Conservation (phyloP, 2,888 invertebrate genomes). For the Lobophora halterata region DNA sequence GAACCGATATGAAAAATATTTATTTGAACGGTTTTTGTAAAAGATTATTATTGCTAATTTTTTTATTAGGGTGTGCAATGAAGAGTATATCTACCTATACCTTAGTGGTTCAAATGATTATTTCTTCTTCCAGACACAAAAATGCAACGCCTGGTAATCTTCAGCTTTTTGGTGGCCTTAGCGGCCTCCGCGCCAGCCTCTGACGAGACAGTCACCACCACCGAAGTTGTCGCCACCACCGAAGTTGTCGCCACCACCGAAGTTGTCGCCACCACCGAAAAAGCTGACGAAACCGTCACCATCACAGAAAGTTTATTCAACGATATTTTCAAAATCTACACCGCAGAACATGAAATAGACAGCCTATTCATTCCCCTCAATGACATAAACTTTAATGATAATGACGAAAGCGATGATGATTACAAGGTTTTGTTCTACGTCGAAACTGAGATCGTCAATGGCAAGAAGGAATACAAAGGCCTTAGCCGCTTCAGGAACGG, state of each 20-base stretch:
- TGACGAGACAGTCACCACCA: slow-evolving; percentile 1
- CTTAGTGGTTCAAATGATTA: not conserved
- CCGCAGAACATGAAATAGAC: slow-evolving; percentile 44
- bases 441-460: slow-evolving; percentile 39
- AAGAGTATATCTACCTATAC: not conserved
- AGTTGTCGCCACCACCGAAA: too few relatives aligned
- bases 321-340: slow-evolving; percentile 27
- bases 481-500: slow-evolving; percentile 39
- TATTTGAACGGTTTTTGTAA: too few relatives aligned
- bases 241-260: too few relatives aligned
- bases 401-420: slow-evolving; percentile 16
- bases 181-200: slow-evolving; percentile 24
- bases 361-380: slow-evolving; percentile 43
- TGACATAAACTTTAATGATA: slow-evolving; percentile 24
- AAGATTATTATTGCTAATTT: too few relatives aligned
- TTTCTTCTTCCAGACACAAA: slow-evolving; percentile 22
- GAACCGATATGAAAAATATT: too few relatives aligned
- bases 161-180: slow-evolving; percentile 20
- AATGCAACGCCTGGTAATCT: slow-evolving; percentile 22
- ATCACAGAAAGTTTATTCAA: slow-evolving; percentile 17
- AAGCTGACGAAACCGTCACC: slow-evolving; percentile 10
- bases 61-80: too few relatives aligned
- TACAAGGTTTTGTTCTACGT: slow-evolving; percentile 21
- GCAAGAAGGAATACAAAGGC: slow-evolving; percentile 41
- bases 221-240: too few relatives aligned